Evolutionary conservation across 1,140 invertebrate species (phyloP).

Genomic region (Dendroctonus ponderosae): DNA sequence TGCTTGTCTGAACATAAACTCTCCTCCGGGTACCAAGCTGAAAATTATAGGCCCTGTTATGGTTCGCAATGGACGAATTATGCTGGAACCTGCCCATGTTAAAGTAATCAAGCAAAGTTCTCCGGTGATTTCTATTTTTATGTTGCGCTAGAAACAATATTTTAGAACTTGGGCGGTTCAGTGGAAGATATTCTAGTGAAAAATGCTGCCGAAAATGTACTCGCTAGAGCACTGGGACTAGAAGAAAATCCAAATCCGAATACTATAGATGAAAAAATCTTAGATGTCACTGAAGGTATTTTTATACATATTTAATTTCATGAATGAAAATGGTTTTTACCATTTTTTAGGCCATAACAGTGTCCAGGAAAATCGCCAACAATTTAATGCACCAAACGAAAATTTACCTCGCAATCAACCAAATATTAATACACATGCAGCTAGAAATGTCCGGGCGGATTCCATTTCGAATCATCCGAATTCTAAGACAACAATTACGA

Average conservation of each 20-base stretch:
- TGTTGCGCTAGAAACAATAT: constrained; percentile 10
- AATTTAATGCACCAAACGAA: too few relatives aligned
- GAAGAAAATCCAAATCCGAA: constrained; percentile 54
- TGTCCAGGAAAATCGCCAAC: too few relatives aligned
- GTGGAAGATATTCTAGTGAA: constrained; percentile 62
- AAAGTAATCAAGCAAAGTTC: constrained; percentile 47
- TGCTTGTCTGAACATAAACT: constrained; percentile 58
- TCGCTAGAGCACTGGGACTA: constrained; percentile 59
- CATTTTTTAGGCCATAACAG: too few relatives aligned
- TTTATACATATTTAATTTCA: too few relatives aligned
- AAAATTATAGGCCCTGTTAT: constrained; percentile 63
- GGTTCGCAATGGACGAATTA: constrained; percentile 68
- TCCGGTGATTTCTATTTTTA: not conserved
- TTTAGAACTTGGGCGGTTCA: constrained; percentile 65
- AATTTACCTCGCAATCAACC: too few relatives aligned
- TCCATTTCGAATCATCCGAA: not conserved
- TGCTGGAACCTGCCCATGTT: constrained; percentile 65
- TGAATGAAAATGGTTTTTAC: too few relatives aligned
- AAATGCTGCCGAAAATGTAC: constrained; percentile 62
- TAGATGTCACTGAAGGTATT: constrained; percentile 24
- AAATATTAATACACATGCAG: not conserved
- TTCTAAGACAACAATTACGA: not conserved
- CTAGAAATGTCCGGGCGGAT: constrained; percentile 4
- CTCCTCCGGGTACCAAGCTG: constrained; percentile 67
- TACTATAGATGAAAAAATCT: constrained; percentile 40